These are phyloP conservation scores for Leucophenga varia DNA, from an alignment of 1,140 invertebrate genomes.

Conservation along the genomic window DNA sequence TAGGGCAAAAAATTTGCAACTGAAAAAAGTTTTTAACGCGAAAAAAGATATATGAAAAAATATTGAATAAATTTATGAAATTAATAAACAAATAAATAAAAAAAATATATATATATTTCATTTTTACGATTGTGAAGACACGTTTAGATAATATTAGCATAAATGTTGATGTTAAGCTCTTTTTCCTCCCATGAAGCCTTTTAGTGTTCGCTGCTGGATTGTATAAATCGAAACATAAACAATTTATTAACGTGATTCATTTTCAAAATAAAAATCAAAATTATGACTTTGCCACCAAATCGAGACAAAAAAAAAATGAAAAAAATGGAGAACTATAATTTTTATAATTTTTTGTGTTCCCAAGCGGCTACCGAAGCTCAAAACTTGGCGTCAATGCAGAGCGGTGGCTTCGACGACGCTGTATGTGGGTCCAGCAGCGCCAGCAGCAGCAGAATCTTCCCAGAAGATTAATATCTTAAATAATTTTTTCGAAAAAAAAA, in stretches of 20 bases:
- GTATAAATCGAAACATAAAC: constrained; percentile 35
- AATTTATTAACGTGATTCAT: constrained; percentile 52
- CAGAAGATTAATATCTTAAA: constrained; percentile 53
- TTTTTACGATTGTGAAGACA: too few relatives aligned
- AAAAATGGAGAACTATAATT: constrained; percentile 11
- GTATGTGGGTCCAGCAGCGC: constrained; percentile 16
- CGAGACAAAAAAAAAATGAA: constrained; percentile 19
- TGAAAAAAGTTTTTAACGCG: too few relatives aligned
- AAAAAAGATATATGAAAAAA: too few relatives aligned
- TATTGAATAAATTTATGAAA: too few relatives aligned
- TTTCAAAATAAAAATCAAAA: constrained; percentile 43
- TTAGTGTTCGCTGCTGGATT: constrained; percentile 5
- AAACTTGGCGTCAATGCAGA: constrained; percentile 14
- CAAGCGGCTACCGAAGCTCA: not conserved
- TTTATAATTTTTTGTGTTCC: too few relatives aligned
- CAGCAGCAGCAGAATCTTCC: constrained; percentile 33
- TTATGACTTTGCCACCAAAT: constrained; percentile 48
- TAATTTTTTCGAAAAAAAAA: too few relatives aligned
- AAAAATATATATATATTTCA: too few relatives aligned
- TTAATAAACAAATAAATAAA: too few relatives aligned
- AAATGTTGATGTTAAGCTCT: constrained; percentile 46
- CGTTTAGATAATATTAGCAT: too few relatives aligned
- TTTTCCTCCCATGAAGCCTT: constrained; percentile 50
- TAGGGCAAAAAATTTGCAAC: too few relatives aligned
- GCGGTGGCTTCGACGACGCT: constrained; percentile 26